These are phyloP conservation scores for Nymphalis urticae DNA, from an alignment of 2,888 invertebrate genomes.

Conservation along the genomic window DNA sequence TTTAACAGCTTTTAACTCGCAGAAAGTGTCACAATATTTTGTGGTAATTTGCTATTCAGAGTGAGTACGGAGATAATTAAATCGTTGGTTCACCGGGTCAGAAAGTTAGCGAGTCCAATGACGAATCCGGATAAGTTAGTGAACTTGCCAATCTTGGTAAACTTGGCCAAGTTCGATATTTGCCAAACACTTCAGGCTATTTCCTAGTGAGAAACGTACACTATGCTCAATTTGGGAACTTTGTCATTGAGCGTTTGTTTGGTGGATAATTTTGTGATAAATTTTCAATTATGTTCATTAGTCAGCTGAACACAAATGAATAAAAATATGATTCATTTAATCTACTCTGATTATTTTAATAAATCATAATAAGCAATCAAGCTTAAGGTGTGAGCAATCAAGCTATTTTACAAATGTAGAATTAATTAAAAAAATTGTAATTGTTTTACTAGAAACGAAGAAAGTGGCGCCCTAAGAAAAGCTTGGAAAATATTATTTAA, in stretches of 20 bases:
- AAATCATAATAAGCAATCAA: too few relatives aligned
- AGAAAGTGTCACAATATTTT: conserved; percentile 24
- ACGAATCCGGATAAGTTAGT: conserved; percentile 37
- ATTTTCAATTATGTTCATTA: not conserved
- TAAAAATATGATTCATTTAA: not conserved
- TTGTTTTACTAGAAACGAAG: too few relatives aligned
- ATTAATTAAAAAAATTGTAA: too few relatives aligned
- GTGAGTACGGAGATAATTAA: conserved; percentile 38
- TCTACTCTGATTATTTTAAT: not conserved
- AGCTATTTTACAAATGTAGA: too few relatives aligned
- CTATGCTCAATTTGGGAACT: conserved; percentile 7
- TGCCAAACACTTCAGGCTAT: conserved; percentile 38
- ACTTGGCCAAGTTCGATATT: conserved; percentile 39
- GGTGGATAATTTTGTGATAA: not conserved
- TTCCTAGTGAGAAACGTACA: conserved; percentile 23
- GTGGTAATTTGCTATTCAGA: conserved; percentile 33
- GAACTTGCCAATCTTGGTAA: conserved; percentile 40
- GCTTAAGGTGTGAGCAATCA: not conserved
- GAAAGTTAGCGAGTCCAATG: conserved; percentile 42
- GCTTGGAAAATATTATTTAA: not conserved
- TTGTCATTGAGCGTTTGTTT: conserved; percentile 4
- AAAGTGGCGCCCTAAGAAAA: not conserved
- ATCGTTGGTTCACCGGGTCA: conserved; percentile 40
- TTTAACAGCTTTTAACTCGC: conserved; percentile 39
- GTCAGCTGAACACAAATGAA: not conserved